These are phyloP conservation scores for Chrysopilus asiliformis DNA, from an alignment of 2,888 invertebrate species.

Conservation along the genomic window DNA sequence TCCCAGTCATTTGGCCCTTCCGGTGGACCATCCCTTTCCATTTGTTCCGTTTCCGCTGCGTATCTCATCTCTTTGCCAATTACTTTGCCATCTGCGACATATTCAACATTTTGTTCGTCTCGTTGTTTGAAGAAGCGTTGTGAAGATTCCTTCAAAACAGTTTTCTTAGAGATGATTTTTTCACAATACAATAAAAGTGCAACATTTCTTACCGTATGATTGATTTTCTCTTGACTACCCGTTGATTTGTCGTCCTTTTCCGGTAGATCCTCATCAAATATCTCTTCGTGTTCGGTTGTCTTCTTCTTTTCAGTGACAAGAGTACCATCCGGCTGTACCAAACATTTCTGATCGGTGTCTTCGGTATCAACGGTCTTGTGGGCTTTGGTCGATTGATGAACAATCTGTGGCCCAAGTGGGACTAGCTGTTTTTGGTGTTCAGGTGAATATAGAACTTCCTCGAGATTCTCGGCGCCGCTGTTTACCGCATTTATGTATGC, in stretches of 20 bases:
- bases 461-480: conserved; percentile 51
- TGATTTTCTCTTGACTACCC: conserved; percentile 29
- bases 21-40: conserved; percentile 51
- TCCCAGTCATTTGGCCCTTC: conserved; percentile 62
- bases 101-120: conserved; percentile 71
- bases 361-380: conserved; percentile 77
- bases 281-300: conserved; percentile 71
- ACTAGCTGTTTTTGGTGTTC: conserved; percentile 48
- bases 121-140: conserved; percentile 57
- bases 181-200: neutral
- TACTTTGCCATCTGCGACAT: conserved; percentile 67
- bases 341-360: conserved; percentile 63
- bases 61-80: conserved; percentile 70
- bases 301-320: conserved; percentile 74
- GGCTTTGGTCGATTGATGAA: conserved; percentile 61
- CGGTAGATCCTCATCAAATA: conserved; percentile 65
- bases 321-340: conserved; percentile 67
- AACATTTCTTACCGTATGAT: conserved; percentile 24
- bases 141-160: conserved; percentile 35
- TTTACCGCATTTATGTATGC: conserved; percentile 60
- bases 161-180: no score
- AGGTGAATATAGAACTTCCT: conserved; percentile 52
- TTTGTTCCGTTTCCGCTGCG: conserved; percentile 70
- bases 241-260: conserved; percentile 41
- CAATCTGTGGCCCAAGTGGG: conserved; percentile 53